These are phyloP conservation scores for Zelleria hepariella DNA, from an alignment of 2,888 invertebrate genomes.

Conservation along the genomic window DNA sequence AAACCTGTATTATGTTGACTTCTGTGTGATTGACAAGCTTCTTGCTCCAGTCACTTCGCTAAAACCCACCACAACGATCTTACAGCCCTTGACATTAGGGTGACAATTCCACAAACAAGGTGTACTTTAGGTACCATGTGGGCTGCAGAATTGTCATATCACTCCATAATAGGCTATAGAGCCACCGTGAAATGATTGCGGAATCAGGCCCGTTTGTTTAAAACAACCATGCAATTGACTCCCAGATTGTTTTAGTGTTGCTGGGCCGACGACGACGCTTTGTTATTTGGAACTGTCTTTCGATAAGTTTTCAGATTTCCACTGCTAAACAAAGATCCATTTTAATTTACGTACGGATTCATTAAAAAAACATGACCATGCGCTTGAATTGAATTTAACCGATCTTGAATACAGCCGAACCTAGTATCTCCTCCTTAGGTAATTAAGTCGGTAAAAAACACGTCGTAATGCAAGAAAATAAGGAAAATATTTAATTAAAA, in stretches of 20 bases:
- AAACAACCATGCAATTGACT: not conserved
- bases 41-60: not conserved
- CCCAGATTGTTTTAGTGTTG: not conserved
- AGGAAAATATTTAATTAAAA: too few species aligned
- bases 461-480: too few species aligned
- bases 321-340: not conserved
- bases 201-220: not conserved
- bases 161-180: constrained; percentile 1
- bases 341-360: too few species aligned
- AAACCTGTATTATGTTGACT: constrained; percentile 1
- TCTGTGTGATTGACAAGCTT: not conserved
- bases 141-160: not conserved
- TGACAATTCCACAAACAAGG: not conserved
- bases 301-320: not conserved
- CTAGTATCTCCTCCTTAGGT: too few species aligned
- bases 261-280: not conserved
- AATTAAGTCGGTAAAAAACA: too few species aligned
- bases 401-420: too few species aligned
- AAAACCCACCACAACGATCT: too few species aligned
- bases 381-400: too few species aligned
- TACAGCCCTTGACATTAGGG: not conserved
- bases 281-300: not conserved
- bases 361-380: too few species aligned
- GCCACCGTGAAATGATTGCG: not conserved
- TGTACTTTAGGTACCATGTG: not conserved